Base-by-base conservation (phyloP, 2,113 vertebrate genomes). In the Noturus placidus region DNA sequence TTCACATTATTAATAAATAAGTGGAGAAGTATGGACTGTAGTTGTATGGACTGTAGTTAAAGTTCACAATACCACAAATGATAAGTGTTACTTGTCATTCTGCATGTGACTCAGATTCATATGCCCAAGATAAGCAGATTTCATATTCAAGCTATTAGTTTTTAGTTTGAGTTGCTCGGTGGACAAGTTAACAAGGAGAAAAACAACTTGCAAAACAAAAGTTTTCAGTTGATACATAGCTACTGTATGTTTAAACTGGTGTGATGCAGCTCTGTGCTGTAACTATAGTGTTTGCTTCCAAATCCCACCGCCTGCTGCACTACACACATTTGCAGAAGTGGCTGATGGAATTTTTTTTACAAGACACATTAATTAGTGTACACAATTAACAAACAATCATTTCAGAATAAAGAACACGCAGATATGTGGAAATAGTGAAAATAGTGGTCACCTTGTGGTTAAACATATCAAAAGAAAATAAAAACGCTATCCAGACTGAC, bases 1-100 rank as follows among this genome's bases (percentile, higher is more conserved):
- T 69, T 81, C 50, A 20, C 22, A 42, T 74, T 61, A 69, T 46
- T 82, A 72, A 56, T 82, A 70, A 80, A 50, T 38, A 56, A 65
- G 30, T 81, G 25, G 33, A 42, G 46, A 79, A 20, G 35, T 46
- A 82, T 6, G 35, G 38, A 74, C 65, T 27, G 19, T 80, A 38
- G 59, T 50, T 42, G 38, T 42, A 42, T 42, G 38, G 38, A 42
- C 38, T n/a, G n/a, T n/a, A n/a, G n/a, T n/a, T 85, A 19, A 61
- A 85, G 25, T 63, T 85, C 83, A 76, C 35, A 74, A 42, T 2
- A 76, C 22, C 20, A 25, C 72, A 46, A 13, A n/a, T 65, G 63
- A 46, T 25, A 76, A 46, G 38, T 17, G 27, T 67, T 2, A 30
- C 63, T 30, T n/a, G 59, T 61, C 8, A 69, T 69, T 17, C n/a